Evolutionary conservation across 1,140 invertebrate species (phyloP), one percentile per base, ranked within the genome.

Genomic region (Lasioglossum baleicum): DNA sequence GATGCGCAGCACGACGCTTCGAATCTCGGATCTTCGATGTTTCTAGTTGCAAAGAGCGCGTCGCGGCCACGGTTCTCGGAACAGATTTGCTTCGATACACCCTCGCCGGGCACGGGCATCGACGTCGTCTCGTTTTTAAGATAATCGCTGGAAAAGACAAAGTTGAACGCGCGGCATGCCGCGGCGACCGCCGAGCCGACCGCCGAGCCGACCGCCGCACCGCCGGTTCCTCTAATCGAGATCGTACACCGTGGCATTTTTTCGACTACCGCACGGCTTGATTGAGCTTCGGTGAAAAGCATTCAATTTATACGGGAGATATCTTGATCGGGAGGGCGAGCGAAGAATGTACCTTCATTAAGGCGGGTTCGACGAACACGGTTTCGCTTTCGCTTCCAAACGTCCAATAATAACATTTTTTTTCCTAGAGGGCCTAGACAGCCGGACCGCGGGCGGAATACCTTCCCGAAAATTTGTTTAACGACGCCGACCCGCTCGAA

Each of bases 281-380:
- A 87, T 87, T 86, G 85, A 87, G 82, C 79, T 81, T 86, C 84
- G 73, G 79, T 87, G 85, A 87, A 87, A 86, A 86, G 85, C 69
- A 87, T 87, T 84, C 85, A 83, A 87, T 86, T 86, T 87, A 87
- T 86, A 87, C 65, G 68, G 75, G 40, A 72, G 84, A 87, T 87
- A 87, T 86, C 85, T 87, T 87, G 85, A 87, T 87, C 84, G n/a
- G 82, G 79, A 75, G 82, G 63, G 64, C 82, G 79, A 80, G 68
- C 79, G 82, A 87, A 84, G 85, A 87, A 87, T 87, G 85, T 87
- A 86, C 85, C 85, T 87, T 87, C 85, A 87, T 87, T 87, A 87
- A 87, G 84, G 64, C 67, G 61, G 48, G 48, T 81, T 76, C 84
- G 64, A 87, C 79, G 79, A 86, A 87, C 85, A 87, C 82, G 85